phyloP scores from a whole-genome alignment of 2,797 vertebrate species.

The Masticophis lateralis region DNA sequence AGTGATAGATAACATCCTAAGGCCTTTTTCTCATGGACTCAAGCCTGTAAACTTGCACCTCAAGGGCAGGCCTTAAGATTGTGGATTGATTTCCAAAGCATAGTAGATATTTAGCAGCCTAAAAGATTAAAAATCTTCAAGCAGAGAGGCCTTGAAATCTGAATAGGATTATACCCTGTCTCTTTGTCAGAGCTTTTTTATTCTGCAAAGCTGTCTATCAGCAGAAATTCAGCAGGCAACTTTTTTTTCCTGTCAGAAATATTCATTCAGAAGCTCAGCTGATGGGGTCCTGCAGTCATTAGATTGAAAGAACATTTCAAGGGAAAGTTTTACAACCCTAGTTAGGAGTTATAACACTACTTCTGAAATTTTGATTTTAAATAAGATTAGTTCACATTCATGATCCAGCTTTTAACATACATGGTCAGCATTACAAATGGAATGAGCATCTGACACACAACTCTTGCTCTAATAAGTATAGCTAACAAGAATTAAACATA shows the following conservation, averaged over 20 bases:
- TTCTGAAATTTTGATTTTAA: constrained; percentile 17
- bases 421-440: constrained; percentile 19
- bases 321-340: not conserved
- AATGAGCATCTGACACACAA: not conserved
- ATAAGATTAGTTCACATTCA: constrained; percentile 17
- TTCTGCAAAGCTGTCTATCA: not conserved
- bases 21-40: not conserved
- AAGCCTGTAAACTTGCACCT: not conserved
- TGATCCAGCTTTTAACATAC: not conserved
- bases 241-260: no score
- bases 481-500: constrained; percentile 1
- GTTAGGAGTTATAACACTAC: not conserved
- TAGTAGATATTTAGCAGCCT: not conserved
- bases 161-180: not conserved
- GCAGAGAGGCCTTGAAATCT: not conserved
- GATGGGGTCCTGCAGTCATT: not conserved
- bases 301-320: not conserved
- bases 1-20: not conserved
- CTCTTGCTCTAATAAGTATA: constrained; percentile 3
- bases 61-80: not conserved
- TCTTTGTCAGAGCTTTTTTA: not conserved
- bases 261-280: not conserved
- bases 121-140: not conserved
- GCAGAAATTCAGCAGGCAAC: not conserved
- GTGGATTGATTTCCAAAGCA: not conserved